Base-by-base conservation (phyloP, 2,888 invertebrate genomes). In the Malacosoma neustria region DNA sequence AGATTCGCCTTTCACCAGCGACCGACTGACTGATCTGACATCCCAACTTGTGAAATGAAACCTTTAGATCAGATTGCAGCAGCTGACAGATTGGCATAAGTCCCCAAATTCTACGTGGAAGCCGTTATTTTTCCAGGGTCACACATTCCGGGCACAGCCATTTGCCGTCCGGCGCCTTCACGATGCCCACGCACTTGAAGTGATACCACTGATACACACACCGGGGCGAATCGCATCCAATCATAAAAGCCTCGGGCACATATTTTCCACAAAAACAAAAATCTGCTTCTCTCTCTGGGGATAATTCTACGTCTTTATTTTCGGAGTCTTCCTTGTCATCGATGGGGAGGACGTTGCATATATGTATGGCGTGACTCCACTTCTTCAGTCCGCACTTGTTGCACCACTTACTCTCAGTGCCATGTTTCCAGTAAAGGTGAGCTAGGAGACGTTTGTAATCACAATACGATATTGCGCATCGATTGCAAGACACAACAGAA, bases 341-440 rank as follows among this genome's bases (percentile, higher is more conserved):
- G 34, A 64, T 67, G 0, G 79, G 79, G 5, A 79, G 49, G 1
- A 72, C 60, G 50, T 68, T 46, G 43, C 79, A 81, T 9, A 61
- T 38, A 49, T 79, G 79, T 4, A 51, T 53, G 1, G 79, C 75
- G 41, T 59, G 73, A 1, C 31, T 40, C 77, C 77, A 81, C 5
- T 57, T 57, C 42, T 61, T 71, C 29, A 74, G 29, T 0, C 53
- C 48, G 14, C 80, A 79, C 32, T 48, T 40, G 5, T 51, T 52
- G 45, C 79, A 81, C 46, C 44, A 50, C 4, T 43, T 33, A 36
- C 74, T 76, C 43, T 77, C 74, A 0, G 75, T 79, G 3, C 76
- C 79, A 40, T 80, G 79, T 4, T 68, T 57, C 76, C 76, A 79
- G 44, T 67, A 80, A 13, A 81, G 46, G 47, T 81, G 80, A 40